Evolutionary conservation across 2,888 invertebrate genomes (phyloP).

Genomic region (Nemotelus pantherinus): DNA sequence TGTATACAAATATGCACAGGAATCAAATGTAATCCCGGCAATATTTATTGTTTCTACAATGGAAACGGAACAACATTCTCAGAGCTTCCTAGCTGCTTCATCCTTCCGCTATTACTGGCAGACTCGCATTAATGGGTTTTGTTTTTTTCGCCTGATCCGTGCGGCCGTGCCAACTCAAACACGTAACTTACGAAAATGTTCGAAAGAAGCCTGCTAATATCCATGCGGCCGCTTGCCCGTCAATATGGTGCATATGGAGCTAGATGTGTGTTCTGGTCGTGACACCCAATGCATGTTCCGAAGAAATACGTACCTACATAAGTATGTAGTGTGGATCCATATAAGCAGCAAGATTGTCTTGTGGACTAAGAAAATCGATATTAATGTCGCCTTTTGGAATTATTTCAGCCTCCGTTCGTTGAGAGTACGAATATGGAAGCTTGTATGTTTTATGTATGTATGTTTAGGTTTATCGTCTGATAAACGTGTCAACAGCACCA

Average conservation of each 20-base stretch:
- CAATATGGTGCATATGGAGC: no score
- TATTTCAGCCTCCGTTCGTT: conserved; percentile 1
- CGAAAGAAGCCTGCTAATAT: conserved; percentile 15
- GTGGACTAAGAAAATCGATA: conserved; percentile 12
- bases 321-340: background rate
- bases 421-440: no score
- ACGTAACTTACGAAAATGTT: conserved; percentile 1
- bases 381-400: conserved; percentile 21
- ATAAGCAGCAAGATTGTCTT: conserved; percentile 7
- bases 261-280: no score
- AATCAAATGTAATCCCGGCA: background rate
- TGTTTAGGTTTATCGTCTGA: no score
- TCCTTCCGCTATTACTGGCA: background rate
- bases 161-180: background rate
- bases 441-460: no score
- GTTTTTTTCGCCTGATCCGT: background rate
- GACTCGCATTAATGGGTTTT: conserved; percentile 1
- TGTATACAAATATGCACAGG: background rate
- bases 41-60: background rate
- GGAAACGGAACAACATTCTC: background rate
- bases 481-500: no score
- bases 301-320: background rate
- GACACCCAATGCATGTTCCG: no score
- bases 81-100: background rate
- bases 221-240: background rate